These are phyloP conservation scores for Lethrus apterus DNA, from an alignment of 1,140 invertebrate genomes.

Conservation along the genomic window DNA sequence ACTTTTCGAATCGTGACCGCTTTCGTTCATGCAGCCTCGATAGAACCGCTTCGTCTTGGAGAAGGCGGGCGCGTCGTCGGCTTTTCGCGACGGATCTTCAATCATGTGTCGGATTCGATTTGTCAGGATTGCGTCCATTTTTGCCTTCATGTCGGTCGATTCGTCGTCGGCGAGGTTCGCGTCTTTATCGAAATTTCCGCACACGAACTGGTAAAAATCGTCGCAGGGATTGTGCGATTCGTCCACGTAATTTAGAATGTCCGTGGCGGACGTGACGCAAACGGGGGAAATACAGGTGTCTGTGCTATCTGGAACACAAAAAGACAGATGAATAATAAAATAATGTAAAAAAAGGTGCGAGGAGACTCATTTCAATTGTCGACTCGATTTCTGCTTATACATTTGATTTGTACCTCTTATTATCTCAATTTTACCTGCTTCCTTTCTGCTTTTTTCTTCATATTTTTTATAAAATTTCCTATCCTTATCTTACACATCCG, in stretches of 20 bases:
- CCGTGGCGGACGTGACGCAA: conserved; percentile 23
- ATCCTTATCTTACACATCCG: too few relatives aligned
- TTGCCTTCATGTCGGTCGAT: conserved; percentile 19
- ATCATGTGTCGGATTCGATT: conserved; percentile 27
- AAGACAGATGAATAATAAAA: too few relatives aligned
- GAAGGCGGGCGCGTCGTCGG: conserved; percentile 20
- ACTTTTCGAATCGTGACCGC: conserved; percentile 30
- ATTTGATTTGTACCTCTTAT: too few relatives aligned
- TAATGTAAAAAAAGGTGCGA: too few relatives aligned
- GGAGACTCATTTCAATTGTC: too few relatives aligned
- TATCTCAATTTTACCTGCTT: too few relatives aligned
- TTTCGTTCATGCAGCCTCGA: conserved; percentile 33
- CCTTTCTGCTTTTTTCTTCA: too few relatives aligned
- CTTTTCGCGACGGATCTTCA: conserved; percentile 19
- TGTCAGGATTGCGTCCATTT: conserved; percentile 23
- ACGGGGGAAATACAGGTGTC: conserved; percentile 22
- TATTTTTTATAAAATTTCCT: too few relatives aligned
- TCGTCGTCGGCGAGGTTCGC: conserved; percentile 19
- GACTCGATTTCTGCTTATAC: too few relatives aligned
- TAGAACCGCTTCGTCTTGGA: conserved; percentile 21
- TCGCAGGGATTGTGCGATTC: conserved; percentile 68
- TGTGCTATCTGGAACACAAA: conserved; percentile 19
- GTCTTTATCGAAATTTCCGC: conserved; percentile 47
- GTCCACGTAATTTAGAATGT: conserved; percentile 60
- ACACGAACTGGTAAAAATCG: conserved; percentile 86